These are phyloP conservation scores for Scolopax bukidnonensis DNA, from an alignment of 2,797 vertebrate species.

Conservation along the genomic window DNA sequence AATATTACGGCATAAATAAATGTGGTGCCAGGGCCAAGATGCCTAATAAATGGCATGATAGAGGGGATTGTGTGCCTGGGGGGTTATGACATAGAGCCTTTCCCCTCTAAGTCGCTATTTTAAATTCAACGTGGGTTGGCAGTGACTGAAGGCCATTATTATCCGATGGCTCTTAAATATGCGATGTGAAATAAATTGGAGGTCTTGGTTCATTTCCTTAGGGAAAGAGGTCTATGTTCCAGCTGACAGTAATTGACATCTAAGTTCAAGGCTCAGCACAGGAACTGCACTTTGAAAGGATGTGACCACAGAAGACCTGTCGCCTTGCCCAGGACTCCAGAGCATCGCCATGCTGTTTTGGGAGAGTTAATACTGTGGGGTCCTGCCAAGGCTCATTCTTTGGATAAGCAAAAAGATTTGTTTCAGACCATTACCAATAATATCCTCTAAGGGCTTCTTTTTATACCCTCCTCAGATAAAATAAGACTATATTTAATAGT, in stretches of 20 bases:
- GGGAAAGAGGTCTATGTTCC: neutral
- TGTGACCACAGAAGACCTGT: neutral
- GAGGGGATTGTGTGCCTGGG: neutral
- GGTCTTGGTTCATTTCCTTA: neutral
- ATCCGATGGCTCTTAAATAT: slow-evolving; percentile 14
- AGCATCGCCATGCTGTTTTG: neutral
- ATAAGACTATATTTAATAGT: slow-evolving; percentile 32
- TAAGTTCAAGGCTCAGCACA: neutral
- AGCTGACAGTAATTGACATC: slow-evolving; percentile 10
- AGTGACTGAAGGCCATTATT: slow-evolving; percentile 35
- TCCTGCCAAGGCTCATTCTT: neutral
- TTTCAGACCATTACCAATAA: slow-evolving; percentile 7
- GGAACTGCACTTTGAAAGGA: neutral
- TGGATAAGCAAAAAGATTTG: neutral
- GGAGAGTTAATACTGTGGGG: neutral
- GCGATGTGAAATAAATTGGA: slow-evolving; percentile 22
- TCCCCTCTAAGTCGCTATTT: slow-evolving; percentile 19
- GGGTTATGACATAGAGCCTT: slow-evolving; percentile 5
- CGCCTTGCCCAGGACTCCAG: neutral
- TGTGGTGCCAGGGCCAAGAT: slow-evolving; percentile 1
- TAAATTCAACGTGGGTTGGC: slow-evolving; percentile 3
- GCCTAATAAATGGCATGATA: slow-evolving; percentile 55
- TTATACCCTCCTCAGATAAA: neutral
- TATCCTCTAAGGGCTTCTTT: slow-evolving; percentile 20
- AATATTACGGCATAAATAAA: slow-evolving; percentile 62